Percentiles rank a stretch among this genome's conserved stretches.
phyloP scores from a whole-genome alignment of 2,888 invertebrate species.

The Hecatera dysodea region DNA sequence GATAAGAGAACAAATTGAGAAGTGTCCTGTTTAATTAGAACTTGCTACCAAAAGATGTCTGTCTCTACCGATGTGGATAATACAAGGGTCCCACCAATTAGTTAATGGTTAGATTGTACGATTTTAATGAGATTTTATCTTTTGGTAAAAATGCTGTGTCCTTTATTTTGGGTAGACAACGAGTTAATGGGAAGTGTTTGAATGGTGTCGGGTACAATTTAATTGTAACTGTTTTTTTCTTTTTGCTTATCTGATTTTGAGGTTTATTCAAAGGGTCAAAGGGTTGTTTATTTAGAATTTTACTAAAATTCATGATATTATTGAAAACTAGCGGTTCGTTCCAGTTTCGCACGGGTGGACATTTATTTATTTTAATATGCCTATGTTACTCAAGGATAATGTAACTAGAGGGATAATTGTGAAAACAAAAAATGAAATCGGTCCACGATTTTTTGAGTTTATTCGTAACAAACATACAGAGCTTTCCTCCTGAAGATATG shows the following conservation, averaged over 20 bases:
- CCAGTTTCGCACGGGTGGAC: no score
- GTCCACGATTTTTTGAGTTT: no score
- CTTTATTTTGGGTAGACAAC: constrained; percentile 58
- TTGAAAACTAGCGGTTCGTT: background rate
- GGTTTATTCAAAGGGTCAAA: constrained; percentile 5
- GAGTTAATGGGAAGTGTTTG: constrained; percentile 37
- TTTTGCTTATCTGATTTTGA: constrained; percentile 41
- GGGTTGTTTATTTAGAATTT: constrained; percentile 8
- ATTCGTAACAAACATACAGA: no score
- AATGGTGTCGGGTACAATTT: constrained; percentile 48
- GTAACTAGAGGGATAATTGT: no score
- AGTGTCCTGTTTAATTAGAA: constrained; percentile 83
- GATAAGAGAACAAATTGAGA: constrained; percentile 77
- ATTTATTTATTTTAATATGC: no score
- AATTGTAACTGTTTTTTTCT: constrained; percentile 39
- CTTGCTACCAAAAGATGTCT: constrained; percentile 75
- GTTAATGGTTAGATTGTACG: constrained; percentile 83
- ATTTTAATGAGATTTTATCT: constrained; percentile 82
- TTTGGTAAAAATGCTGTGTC: constrained; percentile 54
- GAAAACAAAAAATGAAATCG: no score
- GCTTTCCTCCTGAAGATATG: no score
- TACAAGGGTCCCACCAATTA: constrained; percentile 79
- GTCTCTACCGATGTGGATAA: constrained; percentile 74
- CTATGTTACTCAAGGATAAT: no score
- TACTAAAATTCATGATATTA: background rate